Percentiles rank a stretch among this genome's conserved stretches.
Evolutionary conservation across 2,113 vertebrate species (phyloP).

Genomic region (Nothobranchius kuhntae): DNA sequence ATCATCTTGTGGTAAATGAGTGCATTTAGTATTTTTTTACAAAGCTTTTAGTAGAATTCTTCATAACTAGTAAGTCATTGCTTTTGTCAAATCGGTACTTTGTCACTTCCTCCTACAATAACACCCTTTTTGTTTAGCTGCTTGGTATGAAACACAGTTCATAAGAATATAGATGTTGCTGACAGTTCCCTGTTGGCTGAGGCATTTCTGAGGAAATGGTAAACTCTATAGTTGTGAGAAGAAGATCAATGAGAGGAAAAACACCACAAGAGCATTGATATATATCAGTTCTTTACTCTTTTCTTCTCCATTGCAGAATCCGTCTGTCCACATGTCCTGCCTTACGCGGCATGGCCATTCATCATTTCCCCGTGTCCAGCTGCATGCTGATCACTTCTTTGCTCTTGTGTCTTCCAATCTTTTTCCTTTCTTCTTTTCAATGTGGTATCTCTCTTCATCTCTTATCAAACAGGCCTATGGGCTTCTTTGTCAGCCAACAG

Average conservation of each 20-base stretch:
- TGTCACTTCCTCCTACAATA: slow-evolving; percentile 1
- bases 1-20: neutral
- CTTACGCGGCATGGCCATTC: slow-evolving; percentile 55
- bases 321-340: slow-evolving; percentile 42
- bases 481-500: slow-evolving; percentile 51
- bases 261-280: slow-evolving; percentile 39
- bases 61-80: neutral
- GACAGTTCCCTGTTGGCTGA: slow-evolving; percentile 56
- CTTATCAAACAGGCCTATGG: slow-evolving; percentile 54
- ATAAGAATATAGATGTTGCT: slow-evolving; percentile 48
- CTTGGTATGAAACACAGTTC: slow-evolving; percentile 31
- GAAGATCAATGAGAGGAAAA: slow-evolving; percentile 64
- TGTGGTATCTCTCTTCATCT: slow-evolving; percentile 36
- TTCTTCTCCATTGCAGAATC: slow-evolving; percentile 32
- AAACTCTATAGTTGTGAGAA: slow-evolving; percentile 58
- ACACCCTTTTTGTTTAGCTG: slow-evolving; percentile 17
- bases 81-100: neutral
- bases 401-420: slow-evolving; percentile 48
- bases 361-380: slow-evolving; percentile 53
- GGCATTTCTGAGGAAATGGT: slow-evolving; percentile 54
- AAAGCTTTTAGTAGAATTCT: neutral
- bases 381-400: slow-evolving; percentile 51
- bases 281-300: slow-evolving; percentile 57
- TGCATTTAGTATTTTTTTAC: too few species aligned
- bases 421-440: slow-evolving; percentile 30